Evolutionary conservation across 2,113 vertebrate species (phyloP).

Genomic region (Calidris pugnax): DNA sequence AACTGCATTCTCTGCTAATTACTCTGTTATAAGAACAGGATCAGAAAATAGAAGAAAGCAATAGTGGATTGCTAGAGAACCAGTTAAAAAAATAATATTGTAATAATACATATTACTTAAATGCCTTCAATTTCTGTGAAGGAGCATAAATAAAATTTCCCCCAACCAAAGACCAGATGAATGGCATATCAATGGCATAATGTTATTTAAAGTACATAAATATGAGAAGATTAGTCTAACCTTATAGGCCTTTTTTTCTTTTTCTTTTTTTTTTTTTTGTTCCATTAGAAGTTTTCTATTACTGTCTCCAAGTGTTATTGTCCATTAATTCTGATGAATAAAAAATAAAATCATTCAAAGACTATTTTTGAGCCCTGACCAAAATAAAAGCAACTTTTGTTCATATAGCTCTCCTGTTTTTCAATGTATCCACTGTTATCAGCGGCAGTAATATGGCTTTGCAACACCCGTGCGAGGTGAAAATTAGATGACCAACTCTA

Average conservation of each 20-base stretch:
- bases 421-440: neutral
- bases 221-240: neutral
- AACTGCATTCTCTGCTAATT: neutral
- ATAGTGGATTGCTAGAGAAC: neutral
- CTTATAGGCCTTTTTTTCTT: neutral
- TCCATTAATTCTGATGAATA: neutral
- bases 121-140: neutral
- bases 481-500: neutral
- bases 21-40: neutral
- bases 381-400: neutral
- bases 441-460: neutral
- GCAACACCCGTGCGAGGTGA: neutral
- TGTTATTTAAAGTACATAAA: neutral
- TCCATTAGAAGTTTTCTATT: neutral
- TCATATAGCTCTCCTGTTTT: neutral
- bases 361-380: neutral
- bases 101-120: neutral
- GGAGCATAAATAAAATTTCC: neutral
- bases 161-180: neutral
- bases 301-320: neutral
- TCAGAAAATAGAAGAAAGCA: neutral
- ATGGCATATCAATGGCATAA: neutral
- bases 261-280: neutral
- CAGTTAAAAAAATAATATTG: neutral
- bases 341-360: neutral